Evolutionary conservation across 2,888 invertebrate genomes (phyloP), one percentile per base, ranked within the genome.

Genomic region (Chalcis sispes): DNA sequence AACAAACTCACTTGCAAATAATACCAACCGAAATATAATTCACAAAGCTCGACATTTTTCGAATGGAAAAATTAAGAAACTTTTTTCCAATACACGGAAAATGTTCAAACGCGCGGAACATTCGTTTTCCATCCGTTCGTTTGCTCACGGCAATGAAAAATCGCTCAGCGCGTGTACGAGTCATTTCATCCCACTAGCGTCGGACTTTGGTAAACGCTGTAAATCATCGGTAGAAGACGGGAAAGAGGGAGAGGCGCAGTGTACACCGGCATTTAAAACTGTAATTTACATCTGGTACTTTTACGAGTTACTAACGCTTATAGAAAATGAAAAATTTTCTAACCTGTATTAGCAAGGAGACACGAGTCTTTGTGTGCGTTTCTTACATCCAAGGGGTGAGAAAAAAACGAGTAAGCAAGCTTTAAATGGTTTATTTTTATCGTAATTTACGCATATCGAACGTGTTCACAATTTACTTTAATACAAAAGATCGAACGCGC

Each of bases 241-340:
- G 40, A n/a, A 1, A 20, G 15, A 27, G 40, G 23, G 1, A 20
- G 15, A 27, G 50, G 56, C 18, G 25, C 59, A 27, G 29, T n/a
- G 13, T 23, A 61, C 25, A 46, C 59, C 13, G 67, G 65, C 75
- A 73, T 75, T 77, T 73, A 62, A 72, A 74, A 74, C 32, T 59
- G 72, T 77, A 79, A 78, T 78, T 78, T 72, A 72, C 75, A 75
- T 72, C 72, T 72, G 66, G 52, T 27, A 61, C 46, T n/a, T 74
- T 64, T 64, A 74, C 65, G 70, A 70, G 70, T 29, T 40, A 10
- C 8, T 8, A 50, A 27, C 23, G 18, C 46, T 25, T 29, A 15
- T 18, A 29, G 54, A 58, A 75, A 75, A 75, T 70, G 64, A 48
- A 20, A 70, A 52, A 65, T 50, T 75, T 75, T 75, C 70, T 65